Evolutionary conservation across 2,888 invertebrate species (phyloP).

Genomic region (Apoda limacodes): DNA sequence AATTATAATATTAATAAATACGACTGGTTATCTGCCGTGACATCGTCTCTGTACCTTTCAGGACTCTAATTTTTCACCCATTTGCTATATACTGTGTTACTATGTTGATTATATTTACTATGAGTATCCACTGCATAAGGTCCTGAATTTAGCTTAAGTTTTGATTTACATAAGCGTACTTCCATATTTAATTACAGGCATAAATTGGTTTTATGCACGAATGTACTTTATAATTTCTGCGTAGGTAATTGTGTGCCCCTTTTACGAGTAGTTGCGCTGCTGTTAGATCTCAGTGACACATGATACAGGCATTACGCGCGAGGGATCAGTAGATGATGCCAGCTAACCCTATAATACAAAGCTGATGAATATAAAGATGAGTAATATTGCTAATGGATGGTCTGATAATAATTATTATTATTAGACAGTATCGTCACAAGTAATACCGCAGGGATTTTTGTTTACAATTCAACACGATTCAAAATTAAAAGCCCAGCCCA

Average conservation of each 20-base stretch:
- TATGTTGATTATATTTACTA: no score
- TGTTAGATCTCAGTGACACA: constrained; percentile 51
- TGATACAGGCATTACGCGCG: constrained; percentile 44
- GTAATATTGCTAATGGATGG: constrained; percentile 57
- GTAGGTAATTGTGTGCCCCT: neutral
- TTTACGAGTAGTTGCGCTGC: constrained; percentile 16
- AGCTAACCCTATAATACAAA: constrained; percentile 51
- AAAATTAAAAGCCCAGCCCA: no score
- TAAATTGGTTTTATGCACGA: neutral
- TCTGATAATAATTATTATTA: no score
- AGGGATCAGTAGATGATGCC: constrained; percentile 43
- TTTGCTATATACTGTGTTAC: no score
- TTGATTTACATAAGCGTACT: neutral
- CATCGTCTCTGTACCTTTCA: no score
- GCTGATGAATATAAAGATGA: constrained; percentile 33
- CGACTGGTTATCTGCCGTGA: no score
- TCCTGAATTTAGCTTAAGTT: no score
- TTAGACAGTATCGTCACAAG: no score
- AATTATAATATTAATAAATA: no score
- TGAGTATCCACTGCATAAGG: no score
- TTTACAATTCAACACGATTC: no score
- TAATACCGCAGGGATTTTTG: constrained; percentile 21
- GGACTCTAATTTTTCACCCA: no score
- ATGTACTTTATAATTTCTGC: neutral
- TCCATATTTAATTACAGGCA: neutral